Base-by-base conservation (phyloP, 2,797 vertebrate genomes). In the Gambusia yucatana region DNA sequence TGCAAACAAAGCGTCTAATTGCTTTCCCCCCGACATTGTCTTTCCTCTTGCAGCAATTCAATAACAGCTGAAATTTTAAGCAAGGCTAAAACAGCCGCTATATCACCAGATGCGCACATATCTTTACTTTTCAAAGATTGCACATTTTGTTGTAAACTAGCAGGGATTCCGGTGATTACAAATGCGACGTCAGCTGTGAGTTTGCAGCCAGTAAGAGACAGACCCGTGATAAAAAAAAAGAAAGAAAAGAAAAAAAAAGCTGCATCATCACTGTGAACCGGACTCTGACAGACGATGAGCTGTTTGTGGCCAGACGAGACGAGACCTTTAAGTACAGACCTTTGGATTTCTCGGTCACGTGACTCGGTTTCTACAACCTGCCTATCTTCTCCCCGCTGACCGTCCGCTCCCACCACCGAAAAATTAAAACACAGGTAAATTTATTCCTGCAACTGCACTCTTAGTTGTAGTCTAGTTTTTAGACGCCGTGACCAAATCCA, bases 301-400 rank as follows among this genome's bases (percentile, higher is more conserved):
- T 82, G 85, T 73, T 76, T 84, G 89, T 80, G 91, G 82, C 72
- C 91, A 92, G 91, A 91, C 91, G 75, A 88, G 85, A 79, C 90
- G 88, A 93, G 89, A 92, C 92, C 94, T 94, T 93, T 95, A 94
- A 94, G 81, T 91, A 88, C 89, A 92, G 88, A 89, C 92, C 83
- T 89, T 81, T 78, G 93, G 90, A 93, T 87, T 83, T 76, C 84
- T 79, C 6, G 28, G 85, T 94, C 94, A 95, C 94, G 93, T 95
- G 94, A 92, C 85, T 14, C 80, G 17, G 52, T 75, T 72, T 79
- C 88, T 81, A 16, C 91, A 86, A 78, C 86, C 93, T 92, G 90
- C 88, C 87, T 81, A 67, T 86, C 85, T 83, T 71, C 83, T 85
- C 67, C 46, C 83, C 25, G 91, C 89, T 81, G 88, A 79, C 78